A percentile compares a stretch with the other conserved stretches of the same genome.
Conservation (phyloP, 2,888 invertebrate genomes). For the Eumacrocentrus americanus region DNA sequence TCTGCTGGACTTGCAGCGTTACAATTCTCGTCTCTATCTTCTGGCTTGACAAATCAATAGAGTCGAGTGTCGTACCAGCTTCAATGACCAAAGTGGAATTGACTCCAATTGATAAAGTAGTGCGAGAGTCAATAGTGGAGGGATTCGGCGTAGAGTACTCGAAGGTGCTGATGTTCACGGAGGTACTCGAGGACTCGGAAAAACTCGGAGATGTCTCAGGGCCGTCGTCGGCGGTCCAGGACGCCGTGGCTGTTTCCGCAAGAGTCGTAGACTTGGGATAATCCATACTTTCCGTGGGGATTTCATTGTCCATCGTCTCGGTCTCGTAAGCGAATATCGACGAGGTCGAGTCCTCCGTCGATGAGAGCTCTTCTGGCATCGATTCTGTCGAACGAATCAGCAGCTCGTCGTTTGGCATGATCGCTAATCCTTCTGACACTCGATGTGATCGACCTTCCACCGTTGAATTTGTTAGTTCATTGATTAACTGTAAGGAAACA, state of each 20-base stretch:
- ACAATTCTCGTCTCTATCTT: no score
- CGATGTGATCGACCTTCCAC: conserved; percentile 56
- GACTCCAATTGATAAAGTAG: conserved; percentile 31
- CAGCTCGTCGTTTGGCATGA: conserved; percentile 30
- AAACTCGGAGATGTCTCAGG: no score
- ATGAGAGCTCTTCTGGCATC: conserved; percentile 33
- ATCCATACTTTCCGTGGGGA: conserved; percentile 50
- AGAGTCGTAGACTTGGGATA: conserved; percentile 40
- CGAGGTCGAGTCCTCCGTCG: conserved; percentile 35
- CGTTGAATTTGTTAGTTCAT: conserved; percentile 40
- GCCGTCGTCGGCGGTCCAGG: background rate
- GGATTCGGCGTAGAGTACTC: no score
- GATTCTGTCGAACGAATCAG: no score
- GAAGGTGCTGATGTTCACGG: no score
- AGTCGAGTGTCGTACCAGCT: no score
- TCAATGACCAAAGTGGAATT: background rate
- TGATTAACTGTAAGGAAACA: no score
- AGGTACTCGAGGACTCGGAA: no score
- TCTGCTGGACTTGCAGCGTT: no score
- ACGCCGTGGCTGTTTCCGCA: background rate
- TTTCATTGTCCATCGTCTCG: conserved; percentile 56
- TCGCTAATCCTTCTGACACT: conserved; percentile 43
- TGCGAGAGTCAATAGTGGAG: conserved; percentile 37
- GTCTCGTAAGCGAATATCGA: conserved; percentile 40
- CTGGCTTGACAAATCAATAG: no score